Percentiles rank a stretch among this genome's conserved stretches.
phyloP scores from a whole-genome alignment of 2,888 invertebrate genomes.

The Phanerotoma sp. region DNA sequence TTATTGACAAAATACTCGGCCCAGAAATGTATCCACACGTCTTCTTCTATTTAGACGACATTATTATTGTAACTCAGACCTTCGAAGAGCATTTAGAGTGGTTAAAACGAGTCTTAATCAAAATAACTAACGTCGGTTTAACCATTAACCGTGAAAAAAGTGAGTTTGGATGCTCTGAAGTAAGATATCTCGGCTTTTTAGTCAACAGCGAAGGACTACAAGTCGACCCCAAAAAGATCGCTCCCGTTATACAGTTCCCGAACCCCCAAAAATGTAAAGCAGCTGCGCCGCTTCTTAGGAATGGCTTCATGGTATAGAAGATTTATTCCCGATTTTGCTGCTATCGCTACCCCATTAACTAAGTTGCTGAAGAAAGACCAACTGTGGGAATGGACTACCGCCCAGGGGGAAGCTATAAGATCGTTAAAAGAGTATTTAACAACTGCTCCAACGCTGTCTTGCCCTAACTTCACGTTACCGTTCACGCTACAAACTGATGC shows the following conservation, averaged over 20 bases:
- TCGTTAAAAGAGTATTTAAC: not conserved
- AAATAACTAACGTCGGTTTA: slow-evolving; percentile 32
- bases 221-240: slow-evolving; percentile 15
- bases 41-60: not conserved
- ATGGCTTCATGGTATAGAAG: slow-evolving; percentile 35
- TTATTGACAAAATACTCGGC: not conserved
- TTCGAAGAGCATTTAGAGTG: not conserved
- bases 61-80: not conserved
- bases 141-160: slow-evolving; percentile 36
- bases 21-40: too few relatives aligned
- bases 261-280: slow-evolving; percentile 24
- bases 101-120: slow-evolving; percentile 29
- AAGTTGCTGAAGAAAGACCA: slow-evolving; percentile 22
- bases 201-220: slow-evolving; percentile 5
- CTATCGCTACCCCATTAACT: slow-evolving; percentile 4
- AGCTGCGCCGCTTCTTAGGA: slow-evolving; percentile 34
- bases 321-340: slow-evolving; percentile 9
- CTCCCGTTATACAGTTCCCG: not conserved
- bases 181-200: slow-evolving; percentile 29
- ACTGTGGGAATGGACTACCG: slow-evolving; percentile 15
- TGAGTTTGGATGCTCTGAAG: slow-evolving; percentile 32
- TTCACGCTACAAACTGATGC: slow-evolving; percentile 32
- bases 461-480: slow-evolving; percentile 15
- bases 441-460: slow-evolving; percentile 9
- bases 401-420: not conserved